phyloP scores from a whole-genome alignment of 2,888 invertebrate genomes.

The Timema podura region DNA sequence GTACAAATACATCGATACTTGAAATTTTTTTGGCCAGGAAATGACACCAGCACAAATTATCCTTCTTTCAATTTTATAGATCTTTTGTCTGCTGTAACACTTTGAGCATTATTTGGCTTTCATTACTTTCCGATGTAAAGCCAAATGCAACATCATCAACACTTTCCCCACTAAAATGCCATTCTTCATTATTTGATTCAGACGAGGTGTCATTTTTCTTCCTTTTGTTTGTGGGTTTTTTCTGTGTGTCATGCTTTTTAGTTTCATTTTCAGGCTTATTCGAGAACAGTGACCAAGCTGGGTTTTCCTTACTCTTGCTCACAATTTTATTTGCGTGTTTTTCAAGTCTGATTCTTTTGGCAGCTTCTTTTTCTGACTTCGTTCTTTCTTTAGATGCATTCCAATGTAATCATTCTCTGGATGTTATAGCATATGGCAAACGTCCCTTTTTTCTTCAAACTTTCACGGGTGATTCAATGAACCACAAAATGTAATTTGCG shows the following conservation, averaged over 20 bases:
- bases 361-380: neutral
- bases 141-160: slow-evolving; percentile 10
- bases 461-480: too few relatives aligned
- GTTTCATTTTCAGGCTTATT: neutral
- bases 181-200: slow-evolving; percentile 7
- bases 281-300: neutral
- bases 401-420: too few relatives aligned
- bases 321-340: neutral
- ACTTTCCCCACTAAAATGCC: slow-evolving; percentile 3
- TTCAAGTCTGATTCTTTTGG: neutral
- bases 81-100: neutral
- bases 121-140: neutral
- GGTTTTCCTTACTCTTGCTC: neutral
- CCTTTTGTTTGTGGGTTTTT: neutral
- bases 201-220: neutral
- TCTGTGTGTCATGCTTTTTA: neutral
- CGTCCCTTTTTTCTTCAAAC: too few relatives aligned
- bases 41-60: slow-evolving; percentile 12
- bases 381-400: neutral
- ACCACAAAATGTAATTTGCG: too few relatives aligned
- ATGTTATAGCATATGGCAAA: too few relatives aligned
- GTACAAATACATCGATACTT: neutral
- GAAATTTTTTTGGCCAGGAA: slow-evolving; percentile 5
- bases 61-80: neutral
- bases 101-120: neutral